Evolutionary conservation across 2,113 vertebrate genomes (phyloP).

Genomic region (Platycercus adscitus): DNA sequence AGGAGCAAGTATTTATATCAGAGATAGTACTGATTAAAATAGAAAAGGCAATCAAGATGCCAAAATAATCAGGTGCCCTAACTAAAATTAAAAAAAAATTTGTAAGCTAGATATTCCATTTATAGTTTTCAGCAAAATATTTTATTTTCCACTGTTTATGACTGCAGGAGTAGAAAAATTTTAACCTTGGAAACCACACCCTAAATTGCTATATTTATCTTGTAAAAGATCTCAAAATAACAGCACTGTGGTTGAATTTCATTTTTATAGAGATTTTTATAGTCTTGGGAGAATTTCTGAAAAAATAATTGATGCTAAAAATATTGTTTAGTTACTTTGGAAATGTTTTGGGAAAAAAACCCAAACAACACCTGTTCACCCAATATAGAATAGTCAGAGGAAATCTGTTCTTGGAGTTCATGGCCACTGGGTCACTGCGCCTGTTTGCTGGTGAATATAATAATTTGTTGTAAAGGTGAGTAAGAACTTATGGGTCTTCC

Average conservation of each 20-base stretch:
- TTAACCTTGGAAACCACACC: conserved; percentile 75
- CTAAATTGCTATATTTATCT: conserved; percentile 74
- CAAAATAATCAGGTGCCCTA: not conserved
- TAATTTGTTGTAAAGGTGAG: not conserved
- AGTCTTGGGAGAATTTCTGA: conserved; percentile 43
- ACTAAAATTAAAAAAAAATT: not conserved
- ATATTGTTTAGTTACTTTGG: not conserved
- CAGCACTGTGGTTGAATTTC: conserved; percentile 70
- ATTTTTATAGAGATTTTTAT: conserved; percentile 63
- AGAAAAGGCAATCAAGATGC: not conserved
- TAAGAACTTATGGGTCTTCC: not conserved
- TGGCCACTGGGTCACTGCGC: not conserved
- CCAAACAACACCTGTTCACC: not conserved
- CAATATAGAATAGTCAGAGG: not conserved
- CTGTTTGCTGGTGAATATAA: not conserved
- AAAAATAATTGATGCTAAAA: conserved; percentile 1
- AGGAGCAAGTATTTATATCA: not conserved
- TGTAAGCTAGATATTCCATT: not conserved
- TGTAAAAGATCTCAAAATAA: conserved; percentile 74
- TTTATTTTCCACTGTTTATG: conserved; percentile 54
- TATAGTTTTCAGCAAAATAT: conserved; percentile 50
- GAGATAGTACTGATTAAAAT: not conserved
- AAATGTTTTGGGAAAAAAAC: not conserved
- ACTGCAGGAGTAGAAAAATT: conserved; percentile 50
- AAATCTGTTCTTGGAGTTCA: not conserved